Evolutionary conservation across 2,113 vertebrate species (phyloP).

Genomic region (Oreochromis tanganicae): DNA sequence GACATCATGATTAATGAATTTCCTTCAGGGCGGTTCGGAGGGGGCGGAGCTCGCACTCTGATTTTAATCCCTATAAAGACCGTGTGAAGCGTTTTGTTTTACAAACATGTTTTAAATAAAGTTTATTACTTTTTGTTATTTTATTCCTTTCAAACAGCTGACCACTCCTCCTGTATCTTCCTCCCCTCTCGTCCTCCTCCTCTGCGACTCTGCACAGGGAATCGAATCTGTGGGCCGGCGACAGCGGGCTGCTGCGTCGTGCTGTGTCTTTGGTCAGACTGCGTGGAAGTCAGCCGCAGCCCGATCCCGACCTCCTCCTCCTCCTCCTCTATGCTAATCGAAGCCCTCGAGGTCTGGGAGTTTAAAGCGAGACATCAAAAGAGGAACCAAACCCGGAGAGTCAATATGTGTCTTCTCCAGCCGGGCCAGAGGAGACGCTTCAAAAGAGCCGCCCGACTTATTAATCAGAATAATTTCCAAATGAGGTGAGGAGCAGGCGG

Average conservation of each 20-base stretch:
- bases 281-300: background rate
- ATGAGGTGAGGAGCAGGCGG: conserved; percentile 28
- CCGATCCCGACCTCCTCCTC: background rate
- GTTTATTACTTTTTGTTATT: background rate
- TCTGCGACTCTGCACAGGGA: background rate
- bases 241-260: background rate
- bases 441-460: conserved; percentile 32
- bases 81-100: background rate
- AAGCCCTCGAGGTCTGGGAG: conserved; percentile 7
- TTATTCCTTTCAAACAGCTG: background rate
- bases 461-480: conserved; percentile 48
- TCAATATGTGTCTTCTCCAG: conserved; percentile 60
- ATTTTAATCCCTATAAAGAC: background rate
- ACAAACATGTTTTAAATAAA: background rate
- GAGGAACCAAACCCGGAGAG: conserved; percentile 40
- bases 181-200: background rate
- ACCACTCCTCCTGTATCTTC: background rate
- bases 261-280: background rate
- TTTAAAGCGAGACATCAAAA: conserved; percentile 55
- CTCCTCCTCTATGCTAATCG: conserved; percentile 40
- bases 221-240: background rate
- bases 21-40: background rate
- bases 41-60: background rate
- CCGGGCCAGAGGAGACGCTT: conserved; percentile 43
- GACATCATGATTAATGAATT: background rate